phyloP scores from a whole-genome alignment of 2,888 invertebrate species.

The Nomada flava region DNA sequence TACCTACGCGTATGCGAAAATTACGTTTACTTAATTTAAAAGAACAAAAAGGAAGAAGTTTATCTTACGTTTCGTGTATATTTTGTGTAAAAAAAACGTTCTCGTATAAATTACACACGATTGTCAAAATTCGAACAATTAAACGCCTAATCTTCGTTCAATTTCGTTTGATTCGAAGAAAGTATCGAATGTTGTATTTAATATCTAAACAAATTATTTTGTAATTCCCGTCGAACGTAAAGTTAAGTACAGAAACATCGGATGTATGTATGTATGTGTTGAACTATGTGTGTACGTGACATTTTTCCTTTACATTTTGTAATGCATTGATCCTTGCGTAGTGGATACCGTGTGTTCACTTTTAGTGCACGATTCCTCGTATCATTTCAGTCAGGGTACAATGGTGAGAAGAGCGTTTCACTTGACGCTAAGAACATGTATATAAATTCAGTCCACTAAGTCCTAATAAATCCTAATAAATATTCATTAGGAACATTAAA shows the following conservation, averaged over 20 bases:
- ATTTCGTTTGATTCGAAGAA: constrained; percentile 49
- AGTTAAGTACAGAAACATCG: constrained; percentile 34
- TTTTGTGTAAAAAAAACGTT: constrained; percentile 7
- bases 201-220: constrained; percentile 54
- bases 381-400: constrained; percentile 71
- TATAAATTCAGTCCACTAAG: constrained; percentile 70
- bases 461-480: constrained; percentile 66
- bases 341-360: constrained; percentile 18
- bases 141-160: constrained; percentile 26
- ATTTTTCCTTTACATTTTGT: constrained; percentile 66
- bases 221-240: constrained; percentile 40
- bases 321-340: constrained; percentile 49
- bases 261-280: constrained; percentile 29
- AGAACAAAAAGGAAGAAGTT: background rate
- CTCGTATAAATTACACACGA: constrained; percentile 7
- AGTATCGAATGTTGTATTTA: constrained; percentile 64
- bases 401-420: constrained; percentile 58
- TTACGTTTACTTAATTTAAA: background rate
- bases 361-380: constrained; percentile 59
- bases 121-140: constrained; percentile 14
- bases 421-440: constrained; percentile 61
- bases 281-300: constrained; percentile 39
- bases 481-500: constrained; percentile 70
- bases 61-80: background rate
- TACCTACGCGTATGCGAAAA: background rate